These are phyloP conservation scores for Carabus problematicus DNA, from an alignment of 2,888 invertebrate genomes.

Conservation along the genomic window DNA sequence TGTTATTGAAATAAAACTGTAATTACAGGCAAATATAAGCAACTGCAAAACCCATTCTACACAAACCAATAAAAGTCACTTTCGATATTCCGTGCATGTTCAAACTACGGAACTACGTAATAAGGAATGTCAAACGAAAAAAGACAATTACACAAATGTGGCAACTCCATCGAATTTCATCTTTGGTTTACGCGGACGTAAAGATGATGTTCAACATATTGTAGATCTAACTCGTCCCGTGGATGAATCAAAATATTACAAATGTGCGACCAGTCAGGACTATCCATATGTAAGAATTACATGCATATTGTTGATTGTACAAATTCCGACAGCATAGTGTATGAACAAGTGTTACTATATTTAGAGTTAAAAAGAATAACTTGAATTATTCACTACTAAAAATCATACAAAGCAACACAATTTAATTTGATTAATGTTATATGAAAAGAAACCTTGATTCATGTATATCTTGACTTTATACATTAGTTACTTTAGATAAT, in stretches of 20 bases:
- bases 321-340: no score
- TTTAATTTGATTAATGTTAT: no score
- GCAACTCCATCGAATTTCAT: slow-evolving; percentile 60
- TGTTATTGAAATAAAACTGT: slow-evolving; percentile 29
- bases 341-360: no score
- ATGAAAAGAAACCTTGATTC: no score
- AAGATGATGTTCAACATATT: slow-evolving; percentile 64
- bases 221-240: slow-evolving; percentile 58
- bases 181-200: slow-evolving; percentile 66
- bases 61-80: slow-evolving; percentile 73
- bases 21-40: slow-evolving; percentile 67
- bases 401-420: no score
- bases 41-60: slow-evolving; percentile 71
- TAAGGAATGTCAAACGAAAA: slow-evolving; percentile 58
- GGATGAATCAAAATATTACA: slow-evolving; percentile 47
- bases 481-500: no score
- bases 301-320: no score
- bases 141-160: slow-evolving; percentile 58
- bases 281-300: slow-evolving; percentile 9
- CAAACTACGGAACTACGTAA: slow-evolving; percentile 67
- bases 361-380: no score
- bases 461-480: no score
- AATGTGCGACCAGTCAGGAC: slow-evolving; percentile 25
- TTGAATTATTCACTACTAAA: no score
- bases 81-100: slow-evolving; percentile 65